Base-by-base conservation (phyloP, 2,113 vertebrate species). In the Perca flavescens region DNA sequence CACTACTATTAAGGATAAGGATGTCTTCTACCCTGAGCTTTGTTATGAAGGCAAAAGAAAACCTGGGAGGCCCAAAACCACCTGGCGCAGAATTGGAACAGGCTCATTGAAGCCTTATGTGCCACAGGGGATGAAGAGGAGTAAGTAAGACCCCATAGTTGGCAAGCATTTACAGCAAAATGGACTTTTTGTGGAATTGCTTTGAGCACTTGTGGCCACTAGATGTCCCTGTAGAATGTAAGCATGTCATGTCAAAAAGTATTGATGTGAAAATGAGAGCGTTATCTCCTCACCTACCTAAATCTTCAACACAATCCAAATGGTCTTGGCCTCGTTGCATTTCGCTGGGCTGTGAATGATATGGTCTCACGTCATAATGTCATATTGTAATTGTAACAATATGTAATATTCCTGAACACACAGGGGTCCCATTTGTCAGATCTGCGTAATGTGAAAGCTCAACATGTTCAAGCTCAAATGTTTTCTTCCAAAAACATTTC, bases 161-260 rank as follows among this genome's bases (percentile, higher is more conserved):
- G n/a, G 0, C 1, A 3, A 34, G 21, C 22, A 63, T n/a, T 53
- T 3, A 22, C 28, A 28, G 28, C 28, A 28, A 40, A 5, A 47
- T 54, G 5, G 6, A 31, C 8, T 52, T 15, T n/a, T 67, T 21
- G 2, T 65, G 16, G 28, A 54, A 0, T 36, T 52, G 57, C 62
- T 60, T 46, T 83, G 25, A 70, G 19, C 17, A 68, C 22, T 1
- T 76, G 4, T 64, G 47, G 22, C 82, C 88, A 87, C 84, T 79
- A 84, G 88, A 76, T 83, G 88, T 85, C 84, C 6, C 25, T 5
- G 17, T 70, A 47, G 58, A 13, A 28, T 0, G 0, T 25, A 1
- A 40, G 21, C 7, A 6, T 34, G 34, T 6, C 22, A 5, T 15
- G 34, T 66, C 15, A 28, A 17, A 43, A 21, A 4, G 5, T 16